Conservation (phyloP, 1,140 invertebrate genomes). For the Pseudoatta argentina region DNA sequence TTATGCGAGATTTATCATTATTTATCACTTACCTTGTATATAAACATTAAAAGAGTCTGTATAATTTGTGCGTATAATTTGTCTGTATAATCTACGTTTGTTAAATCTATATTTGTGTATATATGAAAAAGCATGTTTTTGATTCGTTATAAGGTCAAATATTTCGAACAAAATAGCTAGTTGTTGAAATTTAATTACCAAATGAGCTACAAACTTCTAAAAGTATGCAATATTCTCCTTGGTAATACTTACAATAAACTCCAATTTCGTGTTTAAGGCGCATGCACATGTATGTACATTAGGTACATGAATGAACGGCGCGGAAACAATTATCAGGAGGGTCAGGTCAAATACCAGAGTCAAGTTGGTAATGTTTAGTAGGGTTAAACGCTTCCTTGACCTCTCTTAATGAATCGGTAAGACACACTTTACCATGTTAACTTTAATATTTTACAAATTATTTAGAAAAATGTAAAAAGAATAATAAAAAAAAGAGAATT, state of each 20-base stretch:
- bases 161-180: conserved; percentile 72
- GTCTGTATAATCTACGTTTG: neutral
- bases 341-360: conserved; percentile 81
- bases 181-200: conserved; percentile 80
- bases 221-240: conserved; percentile 12
- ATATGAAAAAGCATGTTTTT: neutral
- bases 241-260: conserved; percentile 9
- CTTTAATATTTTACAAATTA: conserved; percentile 37
- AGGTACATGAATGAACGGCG: conserved; percentile 11
- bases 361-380: conserved; percentile 81
- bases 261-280: conserved; percentile 57
- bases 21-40: no score
- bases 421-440: conserved; percentile 65
- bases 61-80: no score
- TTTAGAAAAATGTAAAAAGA: neutral
- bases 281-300: neutral
- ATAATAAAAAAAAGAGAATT: neutral
- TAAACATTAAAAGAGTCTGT: no score
- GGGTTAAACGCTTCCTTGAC: conserved; percentile 82
- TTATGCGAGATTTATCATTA: no score
- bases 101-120: neutral
- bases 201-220: conserved; percentile 16
- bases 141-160: neutral
- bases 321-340: conserved; percentile 46
- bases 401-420: conserved; percentile 72